phyloP scores from a whole-genome alignment of 2,797 vertebrate species.

The Girardinus metallicus region DNA sequence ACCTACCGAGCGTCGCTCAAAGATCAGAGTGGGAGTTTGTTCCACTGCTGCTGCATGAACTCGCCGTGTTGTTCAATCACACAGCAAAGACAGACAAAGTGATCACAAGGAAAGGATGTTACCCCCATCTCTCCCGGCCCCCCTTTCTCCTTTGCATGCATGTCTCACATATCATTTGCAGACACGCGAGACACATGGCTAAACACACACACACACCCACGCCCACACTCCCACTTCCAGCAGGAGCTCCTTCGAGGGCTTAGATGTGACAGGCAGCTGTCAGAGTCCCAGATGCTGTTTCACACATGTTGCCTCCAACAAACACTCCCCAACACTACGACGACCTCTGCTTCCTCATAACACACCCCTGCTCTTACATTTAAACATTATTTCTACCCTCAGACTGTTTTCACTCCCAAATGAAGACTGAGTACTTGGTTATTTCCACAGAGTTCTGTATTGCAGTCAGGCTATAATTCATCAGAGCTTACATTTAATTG shows the following conservation, averaged over 20 bases:
- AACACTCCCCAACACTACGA: constrained; percentile 21
- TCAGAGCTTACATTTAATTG: constrained; percentile 37
- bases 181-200: not conserved
- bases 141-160: not conserved
- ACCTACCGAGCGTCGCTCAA: constrained; percentile 3
- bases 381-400: constrained; percentile 3
- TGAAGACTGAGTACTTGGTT: constrained; percentile 42
- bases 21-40: constrained; percentile 41
- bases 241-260: constrained; percentile 44
- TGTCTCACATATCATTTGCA: not conserved
- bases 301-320: constrained; percentile 55
- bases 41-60: constrained; percentile 16
- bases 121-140: not conserved
- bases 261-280: constrained; percentile 78
- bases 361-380: constrained; percentile 8
- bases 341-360: not conserved
- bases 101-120: not conserved
- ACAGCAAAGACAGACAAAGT: constrained; percentile 27
- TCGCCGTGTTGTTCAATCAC: constrained; percentile 28
- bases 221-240: not conserved
- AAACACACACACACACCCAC: not conserved
- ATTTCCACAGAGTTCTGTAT: constrained; percentile 33
- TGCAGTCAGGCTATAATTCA: constrained; percentile 33
- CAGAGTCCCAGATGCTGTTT: constrained; percentile 66
- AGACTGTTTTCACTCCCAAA: constrained; percentile 26